Conservation (phyloP, 2,888 invertebrate genomes). For the Sclerodermus sp. region DNA sequence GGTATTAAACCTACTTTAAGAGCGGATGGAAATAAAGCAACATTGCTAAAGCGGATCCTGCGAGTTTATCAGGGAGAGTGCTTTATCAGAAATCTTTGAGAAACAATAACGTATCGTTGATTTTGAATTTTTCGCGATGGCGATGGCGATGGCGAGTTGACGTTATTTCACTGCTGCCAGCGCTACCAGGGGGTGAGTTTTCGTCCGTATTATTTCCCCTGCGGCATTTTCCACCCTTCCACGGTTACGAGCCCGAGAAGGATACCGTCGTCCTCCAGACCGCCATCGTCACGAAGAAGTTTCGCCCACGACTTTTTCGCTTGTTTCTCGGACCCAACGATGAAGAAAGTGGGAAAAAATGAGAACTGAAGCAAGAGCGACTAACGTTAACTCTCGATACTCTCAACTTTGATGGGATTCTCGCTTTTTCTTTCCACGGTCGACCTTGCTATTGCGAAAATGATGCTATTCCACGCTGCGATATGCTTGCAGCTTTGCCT, state of each 20-base stretch:
- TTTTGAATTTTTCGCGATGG: slow-evolving; percentile 38
- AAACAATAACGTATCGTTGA: slow-evolving; percentile 42
- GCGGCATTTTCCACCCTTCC: slow-evolving; percentile 30
- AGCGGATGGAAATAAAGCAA: too few relatives aligned
- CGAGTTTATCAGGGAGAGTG: too few relatives aligned
- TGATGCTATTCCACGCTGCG: too few relatives aligned
- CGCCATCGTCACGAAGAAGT: not conserved
- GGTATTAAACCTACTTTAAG: too few relatives aligned
- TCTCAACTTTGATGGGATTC: slow-evolving; percentile 44
- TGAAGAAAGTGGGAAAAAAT: slow-evolving; percentile 17
- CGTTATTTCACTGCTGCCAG: slow-evolving; percentile 28
- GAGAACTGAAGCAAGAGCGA: slow-evolving; percentile 20
- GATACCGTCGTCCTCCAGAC: not conserved
- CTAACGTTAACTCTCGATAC: slow-evolving; percentile 38
- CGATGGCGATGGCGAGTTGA: slow-evolving; percentile 28
- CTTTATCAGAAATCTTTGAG: slow-evolving; percentile 4
- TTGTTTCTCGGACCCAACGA: slow-evolving; percentile 22
- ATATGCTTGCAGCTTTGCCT: too few relatives aligned
- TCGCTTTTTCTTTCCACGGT: slow-evolving; percentile 9
- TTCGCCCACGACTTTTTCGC: slow-evolving; percentile 30
- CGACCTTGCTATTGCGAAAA: too few relatives aligned
- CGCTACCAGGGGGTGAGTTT: slow-evolving; percentile 24
- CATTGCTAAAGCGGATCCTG: too few relatives aligned
- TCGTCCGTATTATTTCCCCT: slow-evolving; percentile 43
- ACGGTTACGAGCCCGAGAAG: too few relatives aligned